These are phyloP conservation scores for Pristionchus entomophagus DNA, from an alignment of 2,888 invertebrate species.

Conservation along the genomic window DNA sequence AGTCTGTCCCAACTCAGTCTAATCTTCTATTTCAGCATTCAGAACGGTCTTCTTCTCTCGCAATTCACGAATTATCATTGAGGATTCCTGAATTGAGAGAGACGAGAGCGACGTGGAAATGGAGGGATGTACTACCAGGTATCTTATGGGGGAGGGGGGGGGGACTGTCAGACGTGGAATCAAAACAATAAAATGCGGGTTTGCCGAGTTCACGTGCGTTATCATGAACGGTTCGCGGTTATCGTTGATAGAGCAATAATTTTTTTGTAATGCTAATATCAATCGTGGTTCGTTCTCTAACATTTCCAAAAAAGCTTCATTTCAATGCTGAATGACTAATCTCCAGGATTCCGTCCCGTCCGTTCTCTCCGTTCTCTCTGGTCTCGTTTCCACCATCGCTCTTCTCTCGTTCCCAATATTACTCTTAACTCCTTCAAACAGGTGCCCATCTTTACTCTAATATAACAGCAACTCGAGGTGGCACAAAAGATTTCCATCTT, in stretches of 20 bases:
- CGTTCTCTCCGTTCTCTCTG: background rate
- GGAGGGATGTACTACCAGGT: background rate
- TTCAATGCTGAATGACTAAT: no score
- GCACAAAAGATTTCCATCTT: background rate
- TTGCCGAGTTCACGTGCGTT: no score
- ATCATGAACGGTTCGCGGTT: no score
- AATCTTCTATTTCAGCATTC: background rate
- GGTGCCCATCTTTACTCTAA: background rate
- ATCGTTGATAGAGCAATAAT: no score
- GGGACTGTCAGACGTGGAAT: no score
- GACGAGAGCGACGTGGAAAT: background rate
- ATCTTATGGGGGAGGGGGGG: no score
- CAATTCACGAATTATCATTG: constrained; percentile 30
- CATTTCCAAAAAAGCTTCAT: no score
- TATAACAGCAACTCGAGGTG: background rate
- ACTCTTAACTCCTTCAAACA: constrained; percentile 30
- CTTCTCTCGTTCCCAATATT: constrained; percentile 1
- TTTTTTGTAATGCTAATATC: no score
- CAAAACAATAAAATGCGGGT: no score
- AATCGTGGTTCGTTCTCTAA: background rate
- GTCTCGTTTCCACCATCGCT: background rate
- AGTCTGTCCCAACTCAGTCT: background rate
- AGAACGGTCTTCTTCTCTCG: constrained; percentile 24
- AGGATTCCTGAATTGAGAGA: constrained; percentile 2
- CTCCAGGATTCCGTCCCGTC: background rate